Evolutionary conservation across 2,113 vertebrate species (phyloP), one percentile per base, ranked within the genome.

Genomic region (Prunella himalayana): DNA sequence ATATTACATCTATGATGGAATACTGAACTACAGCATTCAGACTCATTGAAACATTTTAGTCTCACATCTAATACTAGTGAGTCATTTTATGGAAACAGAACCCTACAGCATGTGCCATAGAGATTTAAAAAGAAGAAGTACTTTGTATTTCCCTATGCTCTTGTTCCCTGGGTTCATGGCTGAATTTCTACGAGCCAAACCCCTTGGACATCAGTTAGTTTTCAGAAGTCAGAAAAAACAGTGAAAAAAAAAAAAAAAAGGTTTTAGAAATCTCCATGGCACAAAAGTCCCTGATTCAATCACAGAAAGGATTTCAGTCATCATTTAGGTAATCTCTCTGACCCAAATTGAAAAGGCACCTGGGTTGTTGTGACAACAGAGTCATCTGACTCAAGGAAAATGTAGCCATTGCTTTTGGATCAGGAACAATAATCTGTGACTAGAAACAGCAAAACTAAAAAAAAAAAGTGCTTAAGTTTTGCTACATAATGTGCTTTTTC

Each of bases 161-260:
- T 65, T 66, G 15, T 35, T 82, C 20, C 37, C 24, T 27, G 27
- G 11, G 30, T 50, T 83, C 30, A n/a, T 7, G 1, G 1, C 25
- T 44, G 44, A 66, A 71, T 24, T 70, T 50, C 13, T 37, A 70
- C 49, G 54, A 86, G 63, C 12, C 27, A n/a, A 85, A 72, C 0
- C 9, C 7, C 19, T 41, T 27, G 13, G 42, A 68, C 9, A 30
- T 35, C 30, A 50, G 18, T 27, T 17, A 78, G 13, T 68, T 64
- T 54, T 49, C 27, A 60, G 6, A 75, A 71, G 53, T 39, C 31
- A 39, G 18, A 14, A 68, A 57, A 83, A 78, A 41, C 1, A 15
- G 6, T 6, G 21, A n/a, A n/a, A n/a, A n/a, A n/a, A n/a, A n/a
- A 27, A 7, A 42, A 3, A 11, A 25, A 53, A 69, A 1, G 28